Conservation (phyloP, 92 coral and sea anemone species). For the Phenganax stokvisi region DNA sequence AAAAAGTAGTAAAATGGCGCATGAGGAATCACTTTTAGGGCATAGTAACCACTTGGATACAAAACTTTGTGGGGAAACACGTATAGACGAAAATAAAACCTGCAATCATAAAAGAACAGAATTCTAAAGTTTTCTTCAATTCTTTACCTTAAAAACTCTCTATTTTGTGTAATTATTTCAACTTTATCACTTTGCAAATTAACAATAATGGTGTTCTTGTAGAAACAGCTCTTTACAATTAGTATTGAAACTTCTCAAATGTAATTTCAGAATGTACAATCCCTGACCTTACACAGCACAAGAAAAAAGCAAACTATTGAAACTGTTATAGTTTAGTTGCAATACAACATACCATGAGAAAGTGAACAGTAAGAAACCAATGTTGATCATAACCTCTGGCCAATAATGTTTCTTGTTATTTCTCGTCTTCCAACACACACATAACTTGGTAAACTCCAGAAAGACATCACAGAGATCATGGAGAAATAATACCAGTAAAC, state of each 20-base stretch:
- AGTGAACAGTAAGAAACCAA: conserved; percentile 63
- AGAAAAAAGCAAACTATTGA: neutral
- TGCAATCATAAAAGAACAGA: conserved; percentile 11
- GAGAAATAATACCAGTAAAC: conserved; percentile 71
- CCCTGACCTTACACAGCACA: neutral
- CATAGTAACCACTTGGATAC: conserved; percentile 49
- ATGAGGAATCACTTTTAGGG: conserved; percentile 38
- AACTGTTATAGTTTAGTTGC: neutral
- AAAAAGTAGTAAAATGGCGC: conserved; percentile 89
- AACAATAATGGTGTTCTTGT: no score
- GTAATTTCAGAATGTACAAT: neutral
- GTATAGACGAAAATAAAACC: conserved; percentile 81
- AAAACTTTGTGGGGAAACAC: conserved; percentile 79
- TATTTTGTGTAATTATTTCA: no score
- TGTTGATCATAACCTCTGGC: conserved; percentile 53
- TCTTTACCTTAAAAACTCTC: no score
- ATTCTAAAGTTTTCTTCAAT: no score
- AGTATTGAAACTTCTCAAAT: no score
- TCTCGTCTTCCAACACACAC: conserved; percentile 68
- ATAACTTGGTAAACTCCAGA: conserved; percentile 75
- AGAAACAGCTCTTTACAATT: no score
- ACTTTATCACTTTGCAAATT: no score
- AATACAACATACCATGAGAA: conserved; percentile 55
- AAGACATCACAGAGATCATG: conserved; percentile 79
- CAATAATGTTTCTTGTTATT: conserved; percentile 55